Base-by-base conservation (phyloP, 2,113 vertebrate species). In the Gavialis gangeticus region DNA sequence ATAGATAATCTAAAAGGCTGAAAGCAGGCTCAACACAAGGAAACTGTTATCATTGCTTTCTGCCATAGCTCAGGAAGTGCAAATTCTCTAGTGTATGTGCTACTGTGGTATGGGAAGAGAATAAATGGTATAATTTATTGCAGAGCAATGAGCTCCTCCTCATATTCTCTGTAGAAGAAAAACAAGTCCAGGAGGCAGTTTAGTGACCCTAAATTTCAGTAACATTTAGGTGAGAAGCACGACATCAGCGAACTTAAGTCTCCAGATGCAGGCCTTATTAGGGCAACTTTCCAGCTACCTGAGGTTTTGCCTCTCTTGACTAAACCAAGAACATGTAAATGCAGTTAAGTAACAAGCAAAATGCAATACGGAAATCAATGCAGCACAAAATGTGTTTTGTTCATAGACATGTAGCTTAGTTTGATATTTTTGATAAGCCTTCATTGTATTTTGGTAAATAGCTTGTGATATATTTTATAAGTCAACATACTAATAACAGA, bases 71-170 rank as follows among this genome's bases (percentile, higher is more conserved):
- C n/a, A 5, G 9, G 17, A 19, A 30, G 10, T 69, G n/a, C n/a
- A 67, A 17, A 67, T 19, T 82, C 37, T 77, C 57, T 87, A 37
- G 46, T n/a, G 19, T 1, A 4, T 84, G 84, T 82, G 81, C 2
- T 79, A 83, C 82, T 1, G 58, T 94, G 87, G 1, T 79, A 84
- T 27, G 30, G 75, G 79, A 79, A 34, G 17, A 30, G 46, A 84
- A 56, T 10, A 84, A 82, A 93, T 90, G 24, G 57, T 64, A 69
- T 85, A 90, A 59, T 89, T 75, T 75, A 79, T 84, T 1, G 24
- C 87, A 88, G 95, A 97, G 91, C 88, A 91, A 79, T 93, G 95
- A 96, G 90, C 95, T 90, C 94, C 34, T 34, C 34, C 82, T 84
- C 85, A 37, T 89, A 94, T 81, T 93, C 66, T 84, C 62, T 86